Base-by-base conservation (phyloP, 2,797 vertebrate species). In the Spea hammondii region DNA sequence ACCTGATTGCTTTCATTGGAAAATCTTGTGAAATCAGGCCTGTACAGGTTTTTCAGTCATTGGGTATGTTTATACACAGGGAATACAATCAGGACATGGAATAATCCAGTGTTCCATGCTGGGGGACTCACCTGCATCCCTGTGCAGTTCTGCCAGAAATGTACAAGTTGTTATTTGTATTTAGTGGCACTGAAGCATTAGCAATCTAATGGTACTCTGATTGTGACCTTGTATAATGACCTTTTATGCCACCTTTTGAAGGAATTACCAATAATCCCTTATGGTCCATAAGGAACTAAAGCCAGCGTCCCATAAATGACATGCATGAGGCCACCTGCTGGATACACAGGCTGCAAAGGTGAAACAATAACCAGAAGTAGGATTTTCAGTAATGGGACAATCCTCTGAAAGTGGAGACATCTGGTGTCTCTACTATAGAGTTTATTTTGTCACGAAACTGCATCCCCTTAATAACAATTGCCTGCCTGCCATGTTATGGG, bases 201-300 rank as follows among this genome's bases (percentile, higher is more conserved):
- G 45, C 10, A 54, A 46, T 55, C 7, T 17, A 57, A 17, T 4
- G 9, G 49, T 75, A 14, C 46, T 53, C n/a, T 55, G 44, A 3
- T 5, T 10, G 11, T 45, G 59, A 79, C 71, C 78, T 54, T 53
- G n/a, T 10, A 70, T 50, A 62, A 32, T 55, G n/a, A 67, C 47
- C 48, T 46, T n/a, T 32, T 11, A 44, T 14, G 11, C 9, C 32
- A 5, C 55, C 64, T 14, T 77, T 46, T 72, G 47, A 72, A 57
- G 11, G 55, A 69, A 17, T 59, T 53, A 68, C 70, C 60, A 68
- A 47, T 72, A 72, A 60, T 73, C 51, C 59, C 53, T 62, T 48
- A 3, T 44, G 73, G 59, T 59, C 57, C 12, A 49, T 72, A 73
- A 68, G 32, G 2, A 32, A 32, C 32, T 32, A 32, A 32, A 32